Evolutionary conservation across 2,113 vertebrate species (phyloP), one percentile per base, ranked within the genome.

Genomic region (Narcine bancroftii): DNA sequence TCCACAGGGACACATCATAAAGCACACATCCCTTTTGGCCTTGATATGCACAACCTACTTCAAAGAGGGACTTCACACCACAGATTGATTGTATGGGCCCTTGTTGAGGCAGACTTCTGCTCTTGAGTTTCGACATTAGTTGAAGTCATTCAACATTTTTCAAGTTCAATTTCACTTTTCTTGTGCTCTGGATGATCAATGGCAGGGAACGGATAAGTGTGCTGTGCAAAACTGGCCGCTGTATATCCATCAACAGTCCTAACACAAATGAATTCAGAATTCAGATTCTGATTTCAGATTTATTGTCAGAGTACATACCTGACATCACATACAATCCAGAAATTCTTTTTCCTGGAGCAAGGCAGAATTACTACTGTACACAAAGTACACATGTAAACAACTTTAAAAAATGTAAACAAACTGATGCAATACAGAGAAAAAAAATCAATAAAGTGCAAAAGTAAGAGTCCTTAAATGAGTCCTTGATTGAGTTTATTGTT

Each of bases 21-120:
- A 91, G 89, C 39, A 39, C 39, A 60, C 89, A 91, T 91, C 89
- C 89, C 89, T 91, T 91, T 91, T 91, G 89, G 89, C 65, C 89
- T 91, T 91, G 89, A 91, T 91, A 69, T 47, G 89, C 89, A 91
- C 65, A 69, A 69, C 71, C 89, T 91, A 42, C 89, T 91, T 91
- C 89, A 91, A 91, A 91, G 89, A 69, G 65, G 89, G 26, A 91
- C 89, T 91, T 91, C 89, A 91, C 89, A 91, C 89, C 89, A 91
- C 42, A 66, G 89, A 91, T 91, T 91, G 89, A 91, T 69, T 91
- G 65, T 45, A 63, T 91, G n/a, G 53, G 33, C 81, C 81, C 81
- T 65, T 91, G 89, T 91, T 71, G 89, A 65, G 69, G 19, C 65
- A 91, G 42, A 91, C 89, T 91, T 66, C 89, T 69, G 65, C 89